Base-by-base conservation (phyloP, 92 coral and sea anemone genomes). In the Actinernus sp. region DNA sequence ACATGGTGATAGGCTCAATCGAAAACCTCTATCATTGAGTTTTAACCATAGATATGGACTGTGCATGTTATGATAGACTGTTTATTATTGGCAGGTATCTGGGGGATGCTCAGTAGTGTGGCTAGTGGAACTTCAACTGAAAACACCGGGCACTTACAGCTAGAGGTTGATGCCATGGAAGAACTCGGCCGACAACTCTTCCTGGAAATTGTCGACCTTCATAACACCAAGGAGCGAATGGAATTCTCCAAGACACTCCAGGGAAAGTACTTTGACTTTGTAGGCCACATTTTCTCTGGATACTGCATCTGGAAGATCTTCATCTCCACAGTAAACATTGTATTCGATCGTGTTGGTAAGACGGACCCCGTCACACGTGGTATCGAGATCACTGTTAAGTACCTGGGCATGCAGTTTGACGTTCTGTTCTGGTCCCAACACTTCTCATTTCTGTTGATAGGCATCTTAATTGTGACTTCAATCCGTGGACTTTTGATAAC, bases 251-350 rank as follows among this genome's bases (percentile, higher is more conserved):
- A 91, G 71, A 94, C 98, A 29, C 56, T 94, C 55, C 98, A 87
- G 44, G 98, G 98, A 68, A 91, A 82, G 60, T 94, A 94, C 70
- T 94, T 94, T 61, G 98, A 94, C 48, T 94, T 94, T 45, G 76
- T 94, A 12, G 98, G 98, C 45, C 98, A 94, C 57, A 94, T 94
- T 46, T 94, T 94, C 47, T 91, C 97, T 5, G 98, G 97, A 0
- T 94, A 94, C 24, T 94, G 98, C 65, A 89, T 94, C 16, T 94
- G 98, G 98, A 94, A 94, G 48, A 94, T 94, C 56, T 94, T 94
- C 54, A 94, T 94, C 46, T 94, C 98, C 26, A 94, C 98, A 0
- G 98, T 94, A 2, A 94, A 94, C 90, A 94, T 94, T 49, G 83
- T 94, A 26, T 94, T 94, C 84, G 98, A 94, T 52, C 96, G 98